Evolutionary conservation across 2,888 invertebrate species (phyloP).

Genomic region (Lutraria lutraria): DNA sequence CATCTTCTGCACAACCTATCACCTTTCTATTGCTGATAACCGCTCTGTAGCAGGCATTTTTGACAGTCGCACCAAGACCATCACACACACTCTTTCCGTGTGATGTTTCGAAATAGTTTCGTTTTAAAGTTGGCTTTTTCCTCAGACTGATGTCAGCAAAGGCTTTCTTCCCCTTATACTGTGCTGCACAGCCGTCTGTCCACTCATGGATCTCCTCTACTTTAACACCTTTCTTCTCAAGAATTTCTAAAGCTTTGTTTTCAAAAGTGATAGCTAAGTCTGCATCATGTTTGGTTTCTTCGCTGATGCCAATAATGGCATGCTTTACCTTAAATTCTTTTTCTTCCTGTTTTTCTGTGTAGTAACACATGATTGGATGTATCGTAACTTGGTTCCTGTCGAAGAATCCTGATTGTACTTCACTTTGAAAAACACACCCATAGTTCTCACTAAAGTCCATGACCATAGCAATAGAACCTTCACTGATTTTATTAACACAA

Average conservation of each 20-base stretch:
- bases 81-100: constrained; percentile 70
- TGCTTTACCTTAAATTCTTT: constrained; percentile 47
- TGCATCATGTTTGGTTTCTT: constrained; percentile 64
- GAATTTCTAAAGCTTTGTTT: constrained; percentile 46
- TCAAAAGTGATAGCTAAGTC: constrained; percentile 49
- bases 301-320: constrained; percentile 58
- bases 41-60: constrained; percentile 62
- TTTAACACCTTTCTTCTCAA: constrained; percentile 33
- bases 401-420: constrained; percentile 60
- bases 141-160: constrained; percentile 66
- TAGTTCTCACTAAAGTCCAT: constrained; percentile 66
- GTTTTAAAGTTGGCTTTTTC: constrained; percentile 29
- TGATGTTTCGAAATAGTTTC: constrained; percentile 64
- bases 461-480: constrained; percentile 41
- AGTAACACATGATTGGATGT: constrained; percentile 61
- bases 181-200: constrained; percentile 65
- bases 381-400: constrained; percentile 61
- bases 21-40: constrained; percentile 59
- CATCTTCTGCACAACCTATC: constrained; percentile 60
- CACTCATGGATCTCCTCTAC: constrained; percentile 55
- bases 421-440: constrained; percentile 60
- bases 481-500: constrained; percentile 39
- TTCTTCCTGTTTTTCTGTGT: constrained; percentile 32
- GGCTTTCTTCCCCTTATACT: constrained; percentile 60
- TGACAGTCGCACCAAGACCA: constrained; percentile 68